These are phyloP conservation scores for Synodontis membranacea DNA, from an alignment of 2,113 vertebrate genomes.

Conservation along the genomic window DNA sequence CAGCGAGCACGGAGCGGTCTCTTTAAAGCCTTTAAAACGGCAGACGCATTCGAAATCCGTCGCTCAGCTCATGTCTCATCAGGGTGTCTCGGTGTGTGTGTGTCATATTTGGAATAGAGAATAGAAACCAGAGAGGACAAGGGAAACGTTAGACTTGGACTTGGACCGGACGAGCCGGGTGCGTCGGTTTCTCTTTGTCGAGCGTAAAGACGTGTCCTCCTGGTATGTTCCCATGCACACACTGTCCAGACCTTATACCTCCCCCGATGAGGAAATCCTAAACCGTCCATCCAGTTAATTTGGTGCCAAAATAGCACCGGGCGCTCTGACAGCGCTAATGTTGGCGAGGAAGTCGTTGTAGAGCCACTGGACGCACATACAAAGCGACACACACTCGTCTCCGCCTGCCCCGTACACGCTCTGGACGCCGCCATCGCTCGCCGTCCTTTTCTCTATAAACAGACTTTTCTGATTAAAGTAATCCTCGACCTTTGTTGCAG, in stretches of 20 bases:
- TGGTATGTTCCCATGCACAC: background rate
- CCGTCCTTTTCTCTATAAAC: background rate
- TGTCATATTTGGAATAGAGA: background rate
- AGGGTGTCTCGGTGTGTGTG: background rate
- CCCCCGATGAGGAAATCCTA: constrained; percentile 47
- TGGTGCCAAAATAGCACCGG: constrained; percentile 40
- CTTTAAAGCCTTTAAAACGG: constrained; percentile 5
- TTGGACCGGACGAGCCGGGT: background rate
- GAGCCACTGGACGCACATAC: background rate
- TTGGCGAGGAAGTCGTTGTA: constrained; percentile 17
- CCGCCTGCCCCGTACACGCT: background rate
- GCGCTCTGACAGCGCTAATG: constrained; percentile 19
- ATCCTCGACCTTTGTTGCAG: background rate
- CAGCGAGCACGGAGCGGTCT: background rate
- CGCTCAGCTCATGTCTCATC: background rate
- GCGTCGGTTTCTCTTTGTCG: background rate
- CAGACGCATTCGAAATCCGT: background rate
- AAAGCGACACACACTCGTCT: background rate
- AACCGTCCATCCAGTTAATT: constrained; percentile 54
- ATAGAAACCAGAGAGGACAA: background rate
- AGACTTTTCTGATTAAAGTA: background rate
- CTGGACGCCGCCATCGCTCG: background rate
- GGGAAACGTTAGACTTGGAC: background rate
- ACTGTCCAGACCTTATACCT: constrained; percentile 19
- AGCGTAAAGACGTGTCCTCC: background rate